phyloP scores from a whole-genome alignment of 2,797 vertebrate species.

The Acestrorhynchus altus region DNA sequence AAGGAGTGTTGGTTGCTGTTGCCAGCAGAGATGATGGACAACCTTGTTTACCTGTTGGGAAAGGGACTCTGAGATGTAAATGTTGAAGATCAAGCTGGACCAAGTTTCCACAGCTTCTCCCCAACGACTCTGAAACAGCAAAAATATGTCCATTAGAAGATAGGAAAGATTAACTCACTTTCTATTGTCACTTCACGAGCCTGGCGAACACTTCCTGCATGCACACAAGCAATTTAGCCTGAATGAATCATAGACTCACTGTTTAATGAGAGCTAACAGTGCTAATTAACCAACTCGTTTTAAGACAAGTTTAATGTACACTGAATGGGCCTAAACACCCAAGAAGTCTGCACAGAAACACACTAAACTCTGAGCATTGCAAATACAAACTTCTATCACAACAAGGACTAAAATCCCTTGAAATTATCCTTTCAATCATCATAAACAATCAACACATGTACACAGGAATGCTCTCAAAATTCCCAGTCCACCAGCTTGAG shows the following conservation, averaged over 20 bases:
- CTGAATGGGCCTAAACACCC: constrained; percentile 15
- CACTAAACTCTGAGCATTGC: not conserved
- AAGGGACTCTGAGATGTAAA: not conserved
- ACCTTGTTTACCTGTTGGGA: constrained; percentile 36
- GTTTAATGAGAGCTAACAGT: constrained; percentile 44
- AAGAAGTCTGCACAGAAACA: not conserved
- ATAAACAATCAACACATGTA: constrained; percentile 65
- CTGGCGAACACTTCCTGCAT: constrained; percentile 13
- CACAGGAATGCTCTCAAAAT: constrained; percentile 72
- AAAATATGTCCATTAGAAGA: constrained; percentile 36
- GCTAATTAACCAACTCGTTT: constrained; percentile 36
- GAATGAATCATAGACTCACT: constrained; percentile 28
- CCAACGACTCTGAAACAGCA: constrained; percentile 44
- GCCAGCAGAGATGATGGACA: constrained; percentile 28
- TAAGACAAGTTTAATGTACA: constrained; percentile 29
- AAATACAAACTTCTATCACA: constrained; percentile 26
- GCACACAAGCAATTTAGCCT: constrained; percentile 33
- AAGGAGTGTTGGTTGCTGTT: constrained; percentile 1
- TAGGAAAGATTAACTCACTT: constrained; percentile 16
- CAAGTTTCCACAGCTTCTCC: constrained; percentile 10
- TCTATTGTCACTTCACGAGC: constrained; percentile 39
- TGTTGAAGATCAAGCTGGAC: constrained; percentile 21
- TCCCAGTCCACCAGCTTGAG: constrained; percentile 48
- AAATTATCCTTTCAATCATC: constrained; percentile 62
- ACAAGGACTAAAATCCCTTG: constrained; percentile 65